Evolutionary conservation across 2,797 vertebrate species (phyloP), one percentile per base, ranked within the genome.

Genomic region (Caiman crocodilus): DNA sequence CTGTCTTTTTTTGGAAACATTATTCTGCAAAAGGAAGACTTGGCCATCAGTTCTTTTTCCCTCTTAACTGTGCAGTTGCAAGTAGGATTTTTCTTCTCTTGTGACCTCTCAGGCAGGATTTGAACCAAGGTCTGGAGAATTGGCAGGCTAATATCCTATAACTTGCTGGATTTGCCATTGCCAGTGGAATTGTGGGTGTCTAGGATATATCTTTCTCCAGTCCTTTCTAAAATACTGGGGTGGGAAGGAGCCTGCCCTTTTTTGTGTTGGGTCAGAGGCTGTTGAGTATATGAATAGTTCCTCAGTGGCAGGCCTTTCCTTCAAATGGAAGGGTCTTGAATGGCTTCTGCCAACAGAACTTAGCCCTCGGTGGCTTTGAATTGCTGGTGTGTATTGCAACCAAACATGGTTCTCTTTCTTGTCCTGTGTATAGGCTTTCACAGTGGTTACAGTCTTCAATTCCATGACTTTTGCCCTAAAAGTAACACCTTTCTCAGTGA

Each of bases 381-480:
- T 59, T 76, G 18, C 82, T 84, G 32, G 13, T 61, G 57, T 59
- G 5, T 50, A 10, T 60, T 76, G 14, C 42, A 42, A 73, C 58
- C 69, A 50, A 84, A 88, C 20, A 25, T 26, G 23, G 64, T 89
- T 81, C 4, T 85, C 13, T 95, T 56, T 93, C 61, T 84, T 82
- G 64, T 94, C 81, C 82, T n/a, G 0, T 90, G 92, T 96, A 86
- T 92, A 99, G 99, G 99, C 99, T 71, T 99, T 99, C 96, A 99
- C 99, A 12, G 99, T 99, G 86, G 99, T 99, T 75, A 99, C 99
- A 6, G 98, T 99, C 86, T 99, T 99, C 94, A 99, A 99, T 88
- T 98, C 99, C 77, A 99, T 99, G 99, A 99, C 99, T 84, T 99
- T 99, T 97, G 99, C 99, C 91, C 97, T 99, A 88, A 99, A 99